Evolutionary conservation across 1,140 invertebrate species (phyloP).

Genomic region (Orchestia grillus): DNA sequence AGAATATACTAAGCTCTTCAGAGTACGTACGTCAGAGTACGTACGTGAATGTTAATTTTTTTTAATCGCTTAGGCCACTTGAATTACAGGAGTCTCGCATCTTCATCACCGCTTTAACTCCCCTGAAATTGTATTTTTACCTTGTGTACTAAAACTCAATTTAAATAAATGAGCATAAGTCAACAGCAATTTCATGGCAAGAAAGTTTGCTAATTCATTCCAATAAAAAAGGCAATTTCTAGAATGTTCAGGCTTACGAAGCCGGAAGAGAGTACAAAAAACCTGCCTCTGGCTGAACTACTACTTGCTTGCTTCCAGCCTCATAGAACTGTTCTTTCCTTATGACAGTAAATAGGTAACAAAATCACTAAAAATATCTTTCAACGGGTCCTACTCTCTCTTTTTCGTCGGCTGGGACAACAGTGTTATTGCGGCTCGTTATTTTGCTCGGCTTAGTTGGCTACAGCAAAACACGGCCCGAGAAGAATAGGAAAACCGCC

Average conservation of each 20-base stretch:
- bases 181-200: too few species aligned
- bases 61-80: too few species aligned
- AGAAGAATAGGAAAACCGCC: constrained; percentile 55
- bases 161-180: too few species aligned
- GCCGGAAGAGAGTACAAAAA: not conserved
- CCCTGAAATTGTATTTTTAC: too few species aligned
- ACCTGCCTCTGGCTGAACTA: not conserved
- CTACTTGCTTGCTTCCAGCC: not conserved
- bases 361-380: constrained; percentile 53
- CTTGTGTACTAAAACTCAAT: too few species aligned
- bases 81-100: too few species aligned
- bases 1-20: too few species aligned
- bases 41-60: too few species aligned
- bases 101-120: too few species aligned
- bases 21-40: too few species aligned
- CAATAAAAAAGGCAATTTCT: not conserved
- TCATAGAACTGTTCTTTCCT: constrained; percentile 24
- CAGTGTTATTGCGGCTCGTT: constrained; percentile 55
- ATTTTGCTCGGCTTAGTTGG: constrained; percentile 54
- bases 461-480: constrained; percentile 54
- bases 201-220: not conserved
- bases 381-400: not conserved
- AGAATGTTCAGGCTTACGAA: not conserved
- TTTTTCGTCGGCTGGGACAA: constrained; percentile 39
- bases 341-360: constrained; percentile 55